A percentile compares a stretch with the other conserved stretches of the same genome.
Evolutionary conservation across 1,140 invertebrate genomes (phyloP).

Genomic region (Globodera rostochiensis): DNA sequence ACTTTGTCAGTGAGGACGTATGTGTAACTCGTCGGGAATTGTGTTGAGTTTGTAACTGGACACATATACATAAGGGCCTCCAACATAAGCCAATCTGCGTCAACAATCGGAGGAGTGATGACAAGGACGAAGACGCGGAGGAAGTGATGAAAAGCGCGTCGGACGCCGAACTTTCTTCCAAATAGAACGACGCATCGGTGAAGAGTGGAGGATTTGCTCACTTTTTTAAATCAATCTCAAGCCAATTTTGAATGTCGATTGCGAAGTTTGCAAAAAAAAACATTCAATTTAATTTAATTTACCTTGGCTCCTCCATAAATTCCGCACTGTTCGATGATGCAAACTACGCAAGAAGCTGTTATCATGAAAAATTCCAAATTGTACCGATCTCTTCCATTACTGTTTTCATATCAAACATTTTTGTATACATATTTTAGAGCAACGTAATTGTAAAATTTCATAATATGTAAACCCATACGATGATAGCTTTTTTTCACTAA

Average conservation of each 20-base stretch:
- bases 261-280: not conserved
- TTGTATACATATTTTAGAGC: too few relatives aligned
- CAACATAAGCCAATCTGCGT: constrained; percentile 25
- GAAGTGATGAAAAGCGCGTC: constrained; percentile 8
- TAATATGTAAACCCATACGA: too few relatives aligned
- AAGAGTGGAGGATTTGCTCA: not conserved
- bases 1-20: constrained; percentile 25
- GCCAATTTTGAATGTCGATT: not conserved
- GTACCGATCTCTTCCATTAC: too few relatives aligned
- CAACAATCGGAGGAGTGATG: constrained; percentile 19
- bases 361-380: too few relatives aligned
- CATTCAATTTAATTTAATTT: too few relatives aligned
- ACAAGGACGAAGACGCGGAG: constrained; percentile 14
- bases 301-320: too few relatives aligned
- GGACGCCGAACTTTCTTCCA: not conserved
- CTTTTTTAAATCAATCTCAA: not conserved
- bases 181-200: not conserved
- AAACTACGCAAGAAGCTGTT: too few relatives aligned
- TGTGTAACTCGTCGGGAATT: not conserved
- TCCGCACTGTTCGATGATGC: too few relatives aligned
- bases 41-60: not conserved
- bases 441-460: too few relatives aligned
- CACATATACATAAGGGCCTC: constrained; percentile 7
- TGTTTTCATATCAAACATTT: too few relatives aligned
- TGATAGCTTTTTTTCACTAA: too few relatives aligned